Conservation (phyloP, 2,888 invertebrate species). For the Drosophila paracracens region DNA sequence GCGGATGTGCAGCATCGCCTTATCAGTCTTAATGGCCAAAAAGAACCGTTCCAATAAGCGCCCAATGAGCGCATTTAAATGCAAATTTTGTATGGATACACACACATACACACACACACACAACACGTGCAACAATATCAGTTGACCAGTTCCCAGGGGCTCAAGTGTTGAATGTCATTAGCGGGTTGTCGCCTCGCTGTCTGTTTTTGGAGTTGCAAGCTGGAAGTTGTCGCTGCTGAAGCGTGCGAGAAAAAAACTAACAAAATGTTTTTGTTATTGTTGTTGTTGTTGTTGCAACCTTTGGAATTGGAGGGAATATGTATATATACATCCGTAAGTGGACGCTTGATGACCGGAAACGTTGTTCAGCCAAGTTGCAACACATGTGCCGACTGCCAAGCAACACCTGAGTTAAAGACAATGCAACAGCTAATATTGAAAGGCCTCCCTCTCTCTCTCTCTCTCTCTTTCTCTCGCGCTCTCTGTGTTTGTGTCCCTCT, state of each 20-base stretch:
- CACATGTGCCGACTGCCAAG: constrained; percentile 56
- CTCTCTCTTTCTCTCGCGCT: neutral
- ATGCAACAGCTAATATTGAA: constrained; percentile 2
- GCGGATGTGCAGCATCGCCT: constrained; percentile 48
- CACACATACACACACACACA: constrained; percentile 18
- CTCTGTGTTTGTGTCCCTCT: neutral
- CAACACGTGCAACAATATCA: constrained; percentile 4
- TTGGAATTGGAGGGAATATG: constrained; percentile 36
- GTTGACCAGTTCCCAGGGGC: constrained; percentile 30
- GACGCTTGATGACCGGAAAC: constrained; percentile 79
- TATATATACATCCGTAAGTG: constrained; percentile 63
- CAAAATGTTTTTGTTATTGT: constrained; percentile 33
- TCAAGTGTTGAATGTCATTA: constrained; percentile 71
- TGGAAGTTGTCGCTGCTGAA: constrained; percentile 46
- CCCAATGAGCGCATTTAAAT: constrained; percentile 62
- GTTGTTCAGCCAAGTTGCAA: constrained; percentile 60
- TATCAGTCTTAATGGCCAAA: constrained; percentile 39
- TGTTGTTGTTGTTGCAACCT: constrained; percentile 41
- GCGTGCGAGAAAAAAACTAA: constrained; percentile 64
- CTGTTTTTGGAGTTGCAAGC: constrained; percentile 34
- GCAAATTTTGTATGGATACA: constrained; percentile 53
- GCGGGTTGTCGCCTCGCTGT: constrained; percentile 69
- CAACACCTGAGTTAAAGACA: constrained; percentile 52
- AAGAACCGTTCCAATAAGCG: constrained; percentile 52
- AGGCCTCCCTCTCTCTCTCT: neutral